These are phyloP conservation scores for Hippopotamyrus pictus DNA, from an alignment of 2,797 vertebrate genomes.

Conservation along the genomic window DNA sequence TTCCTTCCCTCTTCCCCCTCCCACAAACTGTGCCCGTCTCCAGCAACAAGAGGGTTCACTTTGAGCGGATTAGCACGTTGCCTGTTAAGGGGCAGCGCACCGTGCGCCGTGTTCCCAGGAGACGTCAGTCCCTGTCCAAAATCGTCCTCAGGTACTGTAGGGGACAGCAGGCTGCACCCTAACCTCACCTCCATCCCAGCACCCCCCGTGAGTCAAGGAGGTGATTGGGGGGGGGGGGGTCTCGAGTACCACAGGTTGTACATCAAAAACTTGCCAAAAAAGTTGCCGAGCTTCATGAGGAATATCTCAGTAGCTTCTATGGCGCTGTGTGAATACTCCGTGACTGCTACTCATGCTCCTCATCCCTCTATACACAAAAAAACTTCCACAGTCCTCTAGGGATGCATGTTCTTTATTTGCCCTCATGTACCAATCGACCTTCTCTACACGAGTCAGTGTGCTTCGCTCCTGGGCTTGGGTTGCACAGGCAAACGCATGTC, in stretches of 20 bases:
- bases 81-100: slow-evolving; percentile 71
- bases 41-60: slow-evolving; percentile 80
- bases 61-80: slow-evolving; percentile 84
- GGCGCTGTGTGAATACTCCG: not conserved
- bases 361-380: not conserved
- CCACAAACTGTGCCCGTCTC: slow-evolving; percentile 27
- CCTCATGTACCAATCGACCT: not conserved
- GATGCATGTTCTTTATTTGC: not conserved
- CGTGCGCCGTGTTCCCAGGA: slow-evolving; percentile 68
- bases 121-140: slow-evolving; percentile 80
- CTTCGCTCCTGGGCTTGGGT: not conserved
- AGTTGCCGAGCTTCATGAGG: not conserved
- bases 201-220: not conserved
- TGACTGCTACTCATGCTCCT: not conserved
- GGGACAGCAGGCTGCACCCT: not conserved
- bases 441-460: not conserved
- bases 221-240: not conserved
- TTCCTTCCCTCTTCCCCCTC: slow-evolving; percentile 3
- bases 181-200: not conserved
- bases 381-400: not conserved
- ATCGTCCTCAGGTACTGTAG: slow-evolving; percentile 77
- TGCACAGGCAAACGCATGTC: not conserved
- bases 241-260: not conserved
- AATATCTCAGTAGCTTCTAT: not conserved
- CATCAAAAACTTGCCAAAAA: not conserved